A percentile compares a stretch with the other conserved stretches of the same genome.
These are phyloP conservation scores for Girardia tigrina DNA, from an alignment of 2,888 invertebrate species.

Conservation along the genomic window DNA sequence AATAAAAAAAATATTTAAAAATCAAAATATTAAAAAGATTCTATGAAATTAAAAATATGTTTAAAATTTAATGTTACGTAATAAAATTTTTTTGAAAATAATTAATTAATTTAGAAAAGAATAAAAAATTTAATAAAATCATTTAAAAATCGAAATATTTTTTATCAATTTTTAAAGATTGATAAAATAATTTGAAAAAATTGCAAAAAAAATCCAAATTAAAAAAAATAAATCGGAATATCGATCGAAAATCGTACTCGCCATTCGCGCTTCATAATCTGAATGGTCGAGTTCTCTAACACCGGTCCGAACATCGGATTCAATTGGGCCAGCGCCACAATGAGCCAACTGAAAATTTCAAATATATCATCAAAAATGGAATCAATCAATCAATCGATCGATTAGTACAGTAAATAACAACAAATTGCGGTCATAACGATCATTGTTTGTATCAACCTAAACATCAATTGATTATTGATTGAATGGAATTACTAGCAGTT, in stretches of 20 bases:
- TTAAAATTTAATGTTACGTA: too few relatives aligned
- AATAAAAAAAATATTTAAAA: too few relatives aligned
- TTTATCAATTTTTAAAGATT: not conserved
- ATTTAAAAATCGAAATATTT: not conserved
- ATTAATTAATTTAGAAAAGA: not conserved
- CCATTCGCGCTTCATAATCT: not conserved
- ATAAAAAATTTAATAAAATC: not conserved
- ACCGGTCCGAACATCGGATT: not conserved
- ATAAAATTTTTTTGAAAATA: too few relatives aligned
- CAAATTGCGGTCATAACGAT: not conserved
- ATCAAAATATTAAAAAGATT: too few relatives aligned
- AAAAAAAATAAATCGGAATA: not conserved
- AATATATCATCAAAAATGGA: too few relatives aligned
- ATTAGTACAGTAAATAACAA: slow-evolving; percentile 9
- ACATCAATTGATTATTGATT: too few relatives aligned
- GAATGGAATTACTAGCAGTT: too few relatives aligned
- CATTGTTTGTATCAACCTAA: not conserved
- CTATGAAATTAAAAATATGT: too few relatives aligned
- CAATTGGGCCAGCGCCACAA: not conserved
- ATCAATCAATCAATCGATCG: too few relatives aligned
- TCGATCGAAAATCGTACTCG: not conserved
- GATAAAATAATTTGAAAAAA: not conserved
- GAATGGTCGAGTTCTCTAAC: not conserved
- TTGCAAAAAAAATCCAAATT: too few relatives aligned
- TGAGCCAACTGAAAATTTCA: slow-evolving; percentile 16